Conservation (phyloP, 1,140 invertebrate genomes). For the Drosophila lacteicornis region DNA sequence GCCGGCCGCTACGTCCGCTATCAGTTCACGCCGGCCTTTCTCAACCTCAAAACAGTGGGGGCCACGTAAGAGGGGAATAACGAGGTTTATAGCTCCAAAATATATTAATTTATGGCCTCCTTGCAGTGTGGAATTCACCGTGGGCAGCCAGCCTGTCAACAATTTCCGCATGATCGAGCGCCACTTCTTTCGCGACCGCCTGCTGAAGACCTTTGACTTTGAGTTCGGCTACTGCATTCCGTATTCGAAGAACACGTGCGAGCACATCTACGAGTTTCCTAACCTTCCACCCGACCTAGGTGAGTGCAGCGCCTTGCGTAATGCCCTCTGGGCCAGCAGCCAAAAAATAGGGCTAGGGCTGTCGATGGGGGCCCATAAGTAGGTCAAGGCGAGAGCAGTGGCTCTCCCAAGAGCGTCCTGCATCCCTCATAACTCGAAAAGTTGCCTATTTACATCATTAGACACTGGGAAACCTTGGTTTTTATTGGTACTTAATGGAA, state of each 20-base stretch:
- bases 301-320: slow-evolving; percentile 85
- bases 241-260: slow-evolving; percentile 98
- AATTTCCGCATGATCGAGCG: slow-evolving; percentile 99
- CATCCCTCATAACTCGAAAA: neutral
- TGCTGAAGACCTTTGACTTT: slow-evolving; percentile 99
- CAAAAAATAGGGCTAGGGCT: slow-evolving; percentile 7
- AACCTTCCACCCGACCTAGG: slow-evolving; percentile 93
- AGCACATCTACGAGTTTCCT: slow-evolving; percentile 99
- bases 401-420: neutral
- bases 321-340: neutral
- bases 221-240: slow-evolving; percentile 99
- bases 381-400: neutral
- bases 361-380: neutral
- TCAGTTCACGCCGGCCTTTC: slow-evolving; percentile 97
- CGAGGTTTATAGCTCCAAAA: neutral
- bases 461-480: neutral
- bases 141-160: slow-evolving; percentile 95
- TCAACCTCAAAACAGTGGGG: slow-evolving; percentile 97
- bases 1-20: slow-evolving; percentile 98
- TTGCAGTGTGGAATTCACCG: slow-evolving; percentile 96
- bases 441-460: too few relatives aligned
- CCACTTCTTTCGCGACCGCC: slow-evolving; percentile 96
- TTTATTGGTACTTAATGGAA: neutral
- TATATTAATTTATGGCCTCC: neutral
- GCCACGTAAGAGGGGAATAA: slow-evolving; percentile 90